Evolutionary conservation across 2,888 invertebrate species (phyloP), one percentile per base, ranked within the genome.

Genomic region (Nomada lathburiana): DNA sequence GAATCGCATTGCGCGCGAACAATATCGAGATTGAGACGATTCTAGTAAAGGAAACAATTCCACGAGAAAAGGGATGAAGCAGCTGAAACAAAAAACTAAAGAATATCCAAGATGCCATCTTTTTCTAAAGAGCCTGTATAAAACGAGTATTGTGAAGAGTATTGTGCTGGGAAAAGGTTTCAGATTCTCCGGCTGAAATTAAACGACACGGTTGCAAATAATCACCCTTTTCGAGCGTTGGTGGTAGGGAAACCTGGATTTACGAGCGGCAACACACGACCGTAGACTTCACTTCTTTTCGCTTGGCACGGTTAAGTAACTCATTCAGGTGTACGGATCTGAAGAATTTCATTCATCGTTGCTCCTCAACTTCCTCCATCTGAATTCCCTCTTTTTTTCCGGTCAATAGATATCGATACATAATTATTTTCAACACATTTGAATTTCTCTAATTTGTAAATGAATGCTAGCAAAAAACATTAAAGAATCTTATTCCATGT

Each of bases 261-360:
- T 87, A 87, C 83, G 85, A 84, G 83, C 78, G 80, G 74, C 76
- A 82, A 64, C 82, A 77, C 7, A n/a, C 20, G 23, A 36, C 9
- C 67, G 53, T 77, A 59, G 47, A 20, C 70, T 29, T 47, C 44
- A n/a, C 47, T 76, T 53, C 76, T 72, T 63, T 72, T 70, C 60
- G 44, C 59, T 42, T n/a, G 59, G 20, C 55, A 23, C 23, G 4
- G 2, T 5, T 18, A 57, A 50, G 77, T 57, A 44, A 23, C 73
- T 82, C 84, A 86, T 88, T 88, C 89, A 85, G 57, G 80, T 76
- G 76, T 50, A 60, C 77, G 59, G 60, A 78, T 70, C 85, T 80
- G 75, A 83, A 83, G 36, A 87, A 87, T 87, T 89, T 89, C 89
- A 88, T 89, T 88, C 85, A 87, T 89, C 84, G 73, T 85, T 79